These are phyloP conservation scores for Crossaster papposus DNA, from an alignment of 53 echinoderm and acorn worm genomes.

Conservation along the genomic window DNA sequence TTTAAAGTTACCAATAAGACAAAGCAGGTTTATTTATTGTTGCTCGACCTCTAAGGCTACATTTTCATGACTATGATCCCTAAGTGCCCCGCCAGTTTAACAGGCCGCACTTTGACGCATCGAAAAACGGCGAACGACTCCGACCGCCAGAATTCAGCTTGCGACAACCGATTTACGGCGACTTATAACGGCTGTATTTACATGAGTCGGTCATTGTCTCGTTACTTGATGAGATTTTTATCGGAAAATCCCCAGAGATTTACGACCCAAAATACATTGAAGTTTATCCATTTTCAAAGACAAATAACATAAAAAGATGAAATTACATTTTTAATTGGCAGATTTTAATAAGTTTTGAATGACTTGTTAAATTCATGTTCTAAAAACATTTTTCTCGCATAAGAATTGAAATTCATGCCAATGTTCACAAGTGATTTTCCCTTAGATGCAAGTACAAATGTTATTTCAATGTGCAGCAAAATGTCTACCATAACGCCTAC, in stretches of 20 bases:
- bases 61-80: slow-evolving; percentile 37
- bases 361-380: too few relatives aligned
- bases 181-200: slow-evolving; percentile 29
- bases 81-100: background rate
- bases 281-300: background rate
- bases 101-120: background rate
- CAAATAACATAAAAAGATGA: background rate
- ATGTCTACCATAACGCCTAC: background rate
- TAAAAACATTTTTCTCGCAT: too few relatives aligned
- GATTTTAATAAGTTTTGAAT: too few relatives aligned
- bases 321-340: too few relatives aligned
- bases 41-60: background rate
- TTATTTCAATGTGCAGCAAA: too few relatives aligned
- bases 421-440: too few relatives aligned
- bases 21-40: background rate
- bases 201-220: slow-evolving; percentile 31
- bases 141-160: background rate
- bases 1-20: background rate
- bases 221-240: slow-evolving; percentile 53
- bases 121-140: background rate
- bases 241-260: slow-evolving; percentile 9
- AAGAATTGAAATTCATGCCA: too few relatives aligned
- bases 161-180: slow-evolving; percentile 58
- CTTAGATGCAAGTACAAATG: too few relatives aligned
- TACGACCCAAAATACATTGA: background rate